phyloP scores from a whole-genome alignment of 2,113 vertebrate species.

The Poeciliopsis turrubarensis region DNA sequence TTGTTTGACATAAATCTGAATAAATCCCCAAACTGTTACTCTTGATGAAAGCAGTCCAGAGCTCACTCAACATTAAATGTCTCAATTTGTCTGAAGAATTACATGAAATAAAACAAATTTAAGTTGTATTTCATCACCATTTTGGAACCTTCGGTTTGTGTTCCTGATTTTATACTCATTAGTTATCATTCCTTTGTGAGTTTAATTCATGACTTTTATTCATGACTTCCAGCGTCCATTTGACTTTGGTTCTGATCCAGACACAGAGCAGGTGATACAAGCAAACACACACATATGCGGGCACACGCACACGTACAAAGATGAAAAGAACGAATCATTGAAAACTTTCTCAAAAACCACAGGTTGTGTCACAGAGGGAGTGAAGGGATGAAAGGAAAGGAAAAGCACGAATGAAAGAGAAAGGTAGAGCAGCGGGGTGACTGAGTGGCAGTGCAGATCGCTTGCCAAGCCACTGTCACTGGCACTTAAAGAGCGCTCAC shows the following conservation, averaged over 20 bases:
- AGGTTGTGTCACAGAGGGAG: slow-evolving; percentile 62
- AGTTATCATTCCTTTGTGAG: not conserved
- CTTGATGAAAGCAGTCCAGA: too few relatives aligned
- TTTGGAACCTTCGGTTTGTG: not conserved
- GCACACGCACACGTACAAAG: slow-evolving; percentile 18
- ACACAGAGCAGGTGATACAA: slow-evolving; percentile 2
- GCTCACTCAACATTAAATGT: too few relatives aligned
- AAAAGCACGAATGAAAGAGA: slow-evolving; percentile 58
- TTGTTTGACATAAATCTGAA: too few relatives aligned
- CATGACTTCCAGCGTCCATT: slow-evolving; percentile 6
- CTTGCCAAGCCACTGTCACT: slow-evolving; percentile 63
- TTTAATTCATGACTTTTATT: not conserved
- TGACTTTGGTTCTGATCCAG: slow-evolving; percentile 8
- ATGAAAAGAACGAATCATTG: slow-evolving; percentile 64
- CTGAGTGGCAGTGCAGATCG: slow-evolving; percentile 69
- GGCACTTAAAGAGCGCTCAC: slow-evolving; percentile 44
- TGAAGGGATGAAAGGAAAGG: slow-evolving; percentile 57
- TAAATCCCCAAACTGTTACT: too few relatives aligned
- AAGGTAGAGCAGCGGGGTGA: slow-evolving; percentile 35
- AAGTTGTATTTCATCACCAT: not conserved
- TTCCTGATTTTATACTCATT: not conserved
- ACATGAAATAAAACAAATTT: not conserved
- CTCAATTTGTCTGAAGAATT: not conserved
- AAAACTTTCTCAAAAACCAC: slow-evolving; percentile 58
- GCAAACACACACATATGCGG: slow-evolving; percentile 3